Evolutionary conservation across 2,113 vertebrate species (phyloP).

Genomic region (Macquaria australasica): DNA sequence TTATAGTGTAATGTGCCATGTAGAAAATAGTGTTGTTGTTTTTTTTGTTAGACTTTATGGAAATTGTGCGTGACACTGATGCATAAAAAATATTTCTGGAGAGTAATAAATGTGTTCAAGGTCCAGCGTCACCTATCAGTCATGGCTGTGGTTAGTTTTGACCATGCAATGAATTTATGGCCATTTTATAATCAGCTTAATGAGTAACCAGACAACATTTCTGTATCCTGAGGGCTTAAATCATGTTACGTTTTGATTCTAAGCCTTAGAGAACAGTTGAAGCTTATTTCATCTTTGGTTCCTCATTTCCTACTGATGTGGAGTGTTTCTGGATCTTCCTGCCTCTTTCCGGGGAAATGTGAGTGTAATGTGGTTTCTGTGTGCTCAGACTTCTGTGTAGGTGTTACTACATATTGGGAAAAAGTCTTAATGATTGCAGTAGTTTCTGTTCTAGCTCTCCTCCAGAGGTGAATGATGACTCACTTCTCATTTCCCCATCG

Average conservation of each 20-base stretch:
- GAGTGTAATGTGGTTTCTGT: too few relatives aligned
- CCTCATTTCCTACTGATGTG: too few relatives aligned
- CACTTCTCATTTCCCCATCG: not conserved
- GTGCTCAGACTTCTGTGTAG: not conserved
- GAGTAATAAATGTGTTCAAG: not conserved
- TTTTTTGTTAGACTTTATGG: too few relatives aligned
- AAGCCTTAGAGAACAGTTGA: not conserved
- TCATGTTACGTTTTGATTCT: not conserved
- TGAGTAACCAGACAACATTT: not conserved
- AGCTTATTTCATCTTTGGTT: not conserved
- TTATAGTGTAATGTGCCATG: too few relatives aligned
- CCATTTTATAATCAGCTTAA: not conserved
- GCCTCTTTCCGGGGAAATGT: not conserved
- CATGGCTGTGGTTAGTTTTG: not conserved
- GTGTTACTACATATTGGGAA: not conserved
- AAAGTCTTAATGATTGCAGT: not conserved
- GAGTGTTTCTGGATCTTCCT: not conserved
- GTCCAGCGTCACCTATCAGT: not conserved
- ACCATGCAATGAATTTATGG: not conserved
- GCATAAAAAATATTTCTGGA: too few relatives aligned
- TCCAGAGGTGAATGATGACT: not conserved
- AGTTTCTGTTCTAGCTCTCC: not conserved
- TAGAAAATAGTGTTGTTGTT: too few relatives aligned
- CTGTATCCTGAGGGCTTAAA: not conserved
- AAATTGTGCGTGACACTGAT: too few relatives aligned